phyloP scores from a whole-genome alignment of 2,797 vertebrate species.

The Phoeniculus purpureus region DNA sequence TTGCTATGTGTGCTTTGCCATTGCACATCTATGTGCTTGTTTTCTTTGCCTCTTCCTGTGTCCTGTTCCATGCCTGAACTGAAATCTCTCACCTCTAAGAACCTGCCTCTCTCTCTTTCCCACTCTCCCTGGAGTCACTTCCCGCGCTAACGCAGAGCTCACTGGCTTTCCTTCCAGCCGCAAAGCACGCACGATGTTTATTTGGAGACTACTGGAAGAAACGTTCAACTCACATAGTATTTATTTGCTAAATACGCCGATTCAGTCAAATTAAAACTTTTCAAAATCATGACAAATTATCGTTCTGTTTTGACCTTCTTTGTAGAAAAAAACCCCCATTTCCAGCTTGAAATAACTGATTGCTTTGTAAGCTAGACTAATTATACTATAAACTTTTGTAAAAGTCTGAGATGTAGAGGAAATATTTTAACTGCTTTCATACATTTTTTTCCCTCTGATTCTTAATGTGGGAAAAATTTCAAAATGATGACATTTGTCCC shows the following conservation, averaged over 20 bases:
- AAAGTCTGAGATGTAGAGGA: slow-evolving; percentile 32
- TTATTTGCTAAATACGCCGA: slow-evolving; percentile 14
- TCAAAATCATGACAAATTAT: not conserved
- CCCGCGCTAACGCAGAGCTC: not conserved
- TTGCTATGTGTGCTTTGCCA: not conserved
- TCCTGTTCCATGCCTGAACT: not conserved
- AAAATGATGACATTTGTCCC: slow-evolving; percentile 69
- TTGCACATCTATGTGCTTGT: not conserved
- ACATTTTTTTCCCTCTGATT: not conserved
- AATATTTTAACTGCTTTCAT: slow-evolving; percentile 54
- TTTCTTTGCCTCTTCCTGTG: not conserved
- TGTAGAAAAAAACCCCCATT: not conserved
- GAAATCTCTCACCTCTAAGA: not conserved
- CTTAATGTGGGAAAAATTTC: slow-evolving; percentile 54
- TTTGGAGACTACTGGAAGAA: not conserved
- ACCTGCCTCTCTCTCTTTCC: not conserved
- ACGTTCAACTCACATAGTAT: not conserved
- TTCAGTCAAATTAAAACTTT: slow-evolving; percentile 20
- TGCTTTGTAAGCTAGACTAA: slow-evolving; percentile 27
- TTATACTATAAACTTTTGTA: slow-evolving; percentile 27
- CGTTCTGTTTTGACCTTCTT: slow-evolving; percentile 4
- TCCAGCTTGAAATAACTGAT: slow-evolving; percentile 9
- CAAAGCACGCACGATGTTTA: not conserved
- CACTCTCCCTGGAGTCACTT: not conserved
- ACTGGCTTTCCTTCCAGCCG: not conserved